Conservation (phyloP, 2,888 invertebrate species). For the Scaeva pyrastri region DNA sequence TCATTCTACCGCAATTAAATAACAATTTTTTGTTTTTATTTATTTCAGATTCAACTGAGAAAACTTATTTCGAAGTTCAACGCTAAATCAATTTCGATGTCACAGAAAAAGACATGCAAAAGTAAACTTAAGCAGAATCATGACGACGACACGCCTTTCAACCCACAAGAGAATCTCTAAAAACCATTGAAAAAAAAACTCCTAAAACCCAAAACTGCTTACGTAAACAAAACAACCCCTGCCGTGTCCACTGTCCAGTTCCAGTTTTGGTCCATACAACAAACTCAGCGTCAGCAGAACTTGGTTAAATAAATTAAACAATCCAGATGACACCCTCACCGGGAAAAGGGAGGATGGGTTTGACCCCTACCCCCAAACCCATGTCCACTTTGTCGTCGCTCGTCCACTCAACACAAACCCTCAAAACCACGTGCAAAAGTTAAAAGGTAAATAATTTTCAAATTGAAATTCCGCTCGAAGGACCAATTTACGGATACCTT, state of each 20-base stretch:
- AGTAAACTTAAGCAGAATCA: not conserved
- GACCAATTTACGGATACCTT: slow-evolving; percentile 22
- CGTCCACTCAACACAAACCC: slow-evolving; percentile 4
- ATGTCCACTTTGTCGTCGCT: not conserved
- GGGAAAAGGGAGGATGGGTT: not conserved
- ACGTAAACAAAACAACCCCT: slow-evolving; percentile 1
- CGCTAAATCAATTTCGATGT: slow-evolving; percentile 1
- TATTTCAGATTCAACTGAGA: slow-evolving; percentile 15
- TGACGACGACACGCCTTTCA: not conserved
- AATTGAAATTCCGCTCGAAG: slow-evolving; percentile 52
- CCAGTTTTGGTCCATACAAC: not conserved
- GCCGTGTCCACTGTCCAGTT: no score
- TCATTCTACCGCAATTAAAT: slow-evolving; percentile 11
- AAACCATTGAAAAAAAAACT: slow-evolving; percentile 6
- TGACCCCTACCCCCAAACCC: not conserved
- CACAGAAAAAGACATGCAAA: not conserved
- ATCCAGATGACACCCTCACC: slow-evolving; percentile 14
- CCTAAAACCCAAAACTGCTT: slow-evolving; percentile 6
- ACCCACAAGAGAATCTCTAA: not conserved
- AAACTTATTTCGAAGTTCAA: slow-evolving; percentile 9
- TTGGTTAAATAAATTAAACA: slow-evolving; percentile 27
- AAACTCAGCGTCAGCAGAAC: slow-evolving; percentile 17
- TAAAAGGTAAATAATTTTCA: slow-evolving; percentile 48
- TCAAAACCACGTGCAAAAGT: slow-evolving; percentile 35
- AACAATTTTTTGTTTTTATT: not conserved